phyloP scores from a whole-genome alignment of 1,140 invertebrate species.

The Bombyx mandarina region DNA sequence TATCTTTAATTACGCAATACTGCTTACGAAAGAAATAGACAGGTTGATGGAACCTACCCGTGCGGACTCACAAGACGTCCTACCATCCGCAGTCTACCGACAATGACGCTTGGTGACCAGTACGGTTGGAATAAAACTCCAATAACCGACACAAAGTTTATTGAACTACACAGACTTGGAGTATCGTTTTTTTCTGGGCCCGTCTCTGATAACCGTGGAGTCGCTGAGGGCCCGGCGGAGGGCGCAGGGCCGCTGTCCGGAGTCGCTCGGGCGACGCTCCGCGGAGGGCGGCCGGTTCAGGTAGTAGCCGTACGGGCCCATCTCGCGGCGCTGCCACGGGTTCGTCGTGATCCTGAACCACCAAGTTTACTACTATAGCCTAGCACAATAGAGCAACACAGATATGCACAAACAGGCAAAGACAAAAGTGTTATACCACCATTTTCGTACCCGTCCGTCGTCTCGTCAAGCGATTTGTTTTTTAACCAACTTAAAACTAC shows the following conservation, averaged over 20 bases:
- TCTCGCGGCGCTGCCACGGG: conserved; percentile 53
- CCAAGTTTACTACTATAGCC: neutral
- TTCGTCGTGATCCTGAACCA: conserved; percentile 37
- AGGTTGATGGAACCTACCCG: too few species aligned
- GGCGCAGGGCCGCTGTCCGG: conserved; percentile 20
- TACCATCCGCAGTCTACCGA: neutral
- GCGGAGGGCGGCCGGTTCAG: conserved; percentile 40
- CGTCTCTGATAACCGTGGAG: conserved; percentile 40
- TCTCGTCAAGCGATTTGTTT: too few species aligned
- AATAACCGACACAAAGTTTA: neutral
- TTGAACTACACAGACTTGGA: conserved; percentile 47
- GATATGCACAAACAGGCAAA: neutral
- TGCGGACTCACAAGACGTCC: too few species aligned
- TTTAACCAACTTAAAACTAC: too few species aligned
- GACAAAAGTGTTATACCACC: too few species aligned
- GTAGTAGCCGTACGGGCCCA: conserved; percentile 61
- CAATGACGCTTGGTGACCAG: too few species aligned
- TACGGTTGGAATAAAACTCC: too few species aligned
- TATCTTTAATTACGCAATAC: too few species aligned
- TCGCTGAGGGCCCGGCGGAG: conserved; percentile 44
- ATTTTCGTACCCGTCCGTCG: too few species aligned
- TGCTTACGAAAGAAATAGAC: too few species aligned
- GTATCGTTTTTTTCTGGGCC: conserved; percentile 38
- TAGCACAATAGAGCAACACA: too few species aligned
- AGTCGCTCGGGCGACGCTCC: conserved; percentile 21